phyloP scores from a whole-genome alignment of 2,797 vertebrate species.

The Protonibea diacanthus region DNA sequence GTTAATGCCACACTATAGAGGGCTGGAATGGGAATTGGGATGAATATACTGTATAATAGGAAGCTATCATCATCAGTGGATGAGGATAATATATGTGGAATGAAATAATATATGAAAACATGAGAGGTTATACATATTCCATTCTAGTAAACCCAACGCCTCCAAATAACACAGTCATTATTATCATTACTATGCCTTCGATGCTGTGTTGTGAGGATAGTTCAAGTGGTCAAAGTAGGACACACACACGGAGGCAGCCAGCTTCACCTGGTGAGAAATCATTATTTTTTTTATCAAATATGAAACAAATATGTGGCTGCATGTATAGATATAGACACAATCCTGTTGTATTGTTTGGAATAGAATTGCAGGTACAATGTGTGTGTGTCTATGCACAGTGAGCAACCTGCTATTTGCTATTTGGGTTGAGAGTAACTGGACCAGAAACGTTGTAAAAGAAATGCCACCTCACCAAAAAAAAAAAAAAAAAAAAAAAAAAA shows the following conservation, averaged over 20 bases:
- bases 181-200: too few species aligned
- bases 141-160: background rate
- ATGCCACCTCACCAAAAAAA: background rate
- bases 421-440: slow-evolving; percentile 2
- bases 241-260: background rate
- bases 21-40: background rate
- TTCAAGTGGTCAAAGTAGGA: background rate
- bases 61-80: background rate
- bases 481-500: background rate
- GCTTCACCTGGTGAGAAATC: background rate
- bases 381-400: background rate
- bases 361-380: background rate
- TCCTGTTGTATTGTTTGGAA: background rate
- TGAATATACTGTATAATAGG: background rate
- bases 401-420: slow-evolving; percentile 12
- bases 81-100: background rate
- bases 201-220: too few species aligned
- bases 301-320: background rate
- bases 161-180: background rate
- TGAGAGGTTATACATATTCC: background rate
- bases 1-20: background rate
- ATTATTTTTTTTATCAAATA: background rate
- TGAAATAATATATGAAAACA: background rate
- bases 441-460: background rate
- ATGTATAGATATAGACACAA: background rate